Evolutionary conservation across 2,888 invertebrate genomes (phyloP).

Genomic region (Leucozona laternaria): DNA sequence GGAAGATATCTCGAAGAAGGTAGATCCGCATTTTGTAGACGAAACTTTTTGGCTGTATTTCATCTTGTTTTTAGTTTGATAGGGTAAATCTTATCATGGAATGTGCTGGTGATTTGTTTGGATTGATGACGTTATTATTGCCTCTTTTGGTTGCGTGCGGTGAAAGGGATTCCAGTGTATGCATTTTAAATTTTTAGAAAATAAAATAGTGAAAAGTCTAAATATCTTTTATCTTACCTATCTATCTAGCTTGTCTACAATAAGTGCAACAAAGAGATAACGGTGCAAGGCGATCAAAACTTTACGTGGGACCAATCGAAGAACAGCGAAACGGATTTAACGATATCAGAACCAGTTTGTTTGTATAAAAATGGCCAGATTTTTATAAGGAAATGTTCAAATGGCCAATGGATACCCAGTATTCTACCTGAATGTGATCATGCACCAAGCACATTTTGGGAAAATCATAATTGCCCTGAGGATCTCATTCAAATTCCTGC

Average conservation of each 20-base stretch:
- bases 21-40: slow-evolving; percentile 31
- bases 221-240: slow-evolving; percentile 28
- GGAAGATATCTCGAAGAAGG: slow-evolving; percentile 53
- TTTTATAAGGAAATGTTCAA: slow-evolving; percentile 59
- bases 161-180: slow-evolving; percentile 64
- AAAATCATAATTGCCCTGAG: slow-evolving; percentile 78
- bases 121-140: slow-evolving; percentile 57
- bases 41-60: slow-evolving; percentile 14
- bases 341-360: slow-evolving; percentile 81
- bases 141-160: slow-evolving; percentile 38
- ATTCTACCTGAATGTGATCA: slow-evolving; percentile 76
- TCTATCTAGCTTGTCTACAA: slow-evolving; percentile 54
- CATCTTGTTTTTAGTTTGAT: slow-evolving; percentile 25
- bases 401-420: slow-evolving; percentile 78
- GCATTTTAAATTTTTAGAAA: slow-evolving; percentile 18
- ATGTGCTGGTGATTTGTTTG: slow-evolving; percentile 54
- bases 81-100: slow-evolving; percentile 65
- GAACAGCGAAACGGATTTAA: slow-evolving; percentile 47
- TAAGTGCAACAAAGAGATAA: slow-evolving; percentile 59
- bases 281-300: slow-evolving; percentile 21
- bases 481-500: slow-evolving; percentile 77
- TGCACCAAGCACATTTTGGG: slow-evolving; percentile 38
- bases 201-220: neutral
- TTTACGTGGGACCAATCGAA: slow-evolving; percentile 62
- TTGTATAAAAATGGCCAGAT: slow-evolving; percentile 77